These are phyloP conservation scores for Apomyelois bistriatella DNA, from an alignment of 2,888 invertebrate genomes.

Conservation along the genomic window DNA sequence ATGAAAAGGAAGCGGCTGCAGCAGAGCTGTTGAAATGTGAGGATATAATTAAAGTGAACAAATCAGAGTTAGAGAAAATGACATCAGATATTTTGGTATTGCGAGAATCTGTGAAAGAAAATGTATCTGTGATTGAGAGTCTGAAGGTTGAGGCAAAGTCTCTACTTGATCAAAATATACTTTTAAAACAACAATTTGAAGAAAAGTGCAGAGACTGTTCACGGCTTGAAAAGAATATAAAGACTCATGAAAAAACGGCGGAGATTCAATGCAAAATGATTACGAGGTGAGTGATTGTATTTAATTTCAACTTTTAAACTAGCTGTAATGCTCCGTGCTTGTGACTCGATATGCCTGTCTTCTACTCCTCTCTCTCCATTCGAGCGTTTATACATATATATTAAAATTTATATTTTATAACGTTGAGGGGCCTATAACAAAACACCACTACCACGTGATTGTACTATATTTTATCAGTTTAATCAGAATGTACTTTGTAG, in stretches of 20 bases:
- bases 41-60: constrained; percentile 47
- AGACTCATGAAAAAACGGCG: constrained; percentile 64
- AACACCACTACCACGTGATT: too few species aligned
- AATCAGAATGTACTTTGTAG: too few species aligned
- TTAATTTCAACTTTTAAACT: too few species aligned
- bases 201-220: constrained; percentile 49
- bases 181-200: constrained; percentile 52
- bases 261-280: constrained; percentile 66
- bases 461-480: too few species aligned
- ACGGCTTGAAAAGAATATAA: constrained; percentile 58
- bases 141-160: constrained; percentile 51
- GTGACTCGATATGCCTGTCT: too few species aligned
- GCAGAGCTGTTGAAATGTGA: constrained; percentile 53
- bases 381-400: too few species aligned
- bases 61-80: constrained; percentile 53
- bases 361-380: too few species aligned
- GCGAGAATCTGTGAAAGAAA: constrained; percentile 51
- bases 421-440: too few species aligned
- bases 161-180: constrained; percentile 48
- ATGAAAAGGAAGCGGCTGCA: constrained; percentile 51
- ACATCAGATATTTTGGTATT: constrained; percentile 53
- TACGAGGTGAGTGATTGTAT: constrained; percentile 57
- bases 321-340: too few species aligned
- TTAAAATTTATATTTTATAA: constrained; percentile 1
- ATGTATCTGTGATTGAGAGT: constrained; percentile 46